Conservation (phyloP, 1,140 invertebrate genomes). For the Camponotus pennsylvanicus region DNA sequence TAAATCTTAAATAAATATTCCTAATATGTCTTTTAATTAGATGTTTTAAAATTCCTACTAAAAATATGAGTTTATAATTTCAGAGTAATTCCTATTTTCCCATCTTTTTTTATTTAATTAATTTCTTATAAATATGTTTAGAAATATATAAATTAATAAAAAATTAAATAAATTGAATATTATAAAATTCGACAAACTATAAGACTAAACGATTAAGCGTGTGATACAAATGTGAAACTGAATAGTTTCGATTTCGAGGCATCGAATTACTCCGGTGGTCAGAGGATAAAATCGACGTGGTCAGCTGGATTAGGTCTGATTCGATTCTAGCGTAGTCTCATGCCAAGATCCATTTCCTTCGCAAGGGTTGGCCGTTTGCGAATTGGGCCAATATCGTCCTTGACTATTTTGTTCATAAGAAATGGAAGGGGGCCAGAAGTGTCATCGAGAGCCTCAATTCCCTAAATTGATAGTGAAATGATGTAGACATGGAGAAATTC, state of each 20-base stretch:
- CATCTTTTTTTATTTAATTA: neutral
- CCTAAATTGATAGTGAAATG: slow-evolving; percentile 65
- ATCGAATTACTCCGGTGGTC: slow-evolving; percentile 27
- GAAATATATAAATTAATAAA: neutral
- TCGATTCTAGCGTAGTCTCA: slow-evolving; percentile 70
- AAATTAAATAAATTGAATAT: neutral
- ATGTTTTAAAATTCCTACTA: neutral
- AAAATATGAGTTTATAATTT: neutral
- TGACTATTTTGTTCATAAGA: slow-evolving; percentile 34
- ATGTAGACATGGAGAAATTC: slow-evolving; percentile 44
- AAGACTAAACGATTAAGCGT: neutral
- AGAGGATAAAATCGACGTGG: slow-evolving; percentile 69
- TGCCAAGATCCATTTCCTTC: slow-evolving; percentile 76
- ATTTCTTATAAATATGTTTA: neutral
- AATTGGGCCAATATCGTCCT: slow-evolving; percentile 73
- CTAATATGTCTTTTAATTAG: neutral
- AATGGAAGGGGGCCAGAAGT: slow-evolving; percentile 49
- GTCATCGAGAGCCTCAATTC: slow-evolving; percentile 66
- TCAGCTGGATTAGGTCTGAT: slow-evolving; percentile 74
- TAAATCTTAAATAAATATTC: too few relatives aligned
- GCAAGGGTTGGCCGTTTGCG: slow-evolving; percentile 61
- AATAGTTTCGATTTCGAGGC: slow-evolving; percentile 51
- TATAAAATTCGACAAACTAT: neutral
- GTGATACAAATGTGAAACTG: slow-evolving; percentile 45
- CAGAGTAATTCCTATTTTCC: neutral